Conservation (phyloP, 2,797 vertebrate species). For the Anableps anableps region DNA sequence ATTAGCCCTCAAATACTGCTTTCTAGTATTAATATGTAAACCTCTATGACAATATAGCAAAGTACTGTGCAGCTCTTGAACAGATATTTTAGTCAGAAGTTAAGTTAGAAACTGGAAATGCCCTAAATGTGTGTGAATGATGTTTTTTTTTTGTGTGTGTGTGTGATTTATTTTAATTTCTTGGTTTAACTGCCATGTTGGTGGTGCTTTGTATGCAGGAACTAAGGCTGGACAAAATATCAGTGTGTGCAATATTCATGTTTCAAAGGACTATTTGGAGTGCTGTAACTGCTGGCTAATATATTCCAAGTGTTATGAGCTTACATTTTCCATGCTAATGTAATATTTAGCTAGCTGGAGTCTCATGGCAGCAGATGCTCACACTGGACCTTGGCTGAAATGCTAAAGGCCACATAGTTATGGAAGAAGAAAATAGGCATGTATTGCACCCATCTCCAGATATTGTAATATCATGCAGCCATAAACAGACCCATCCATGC, state of each 20-base stretch:
- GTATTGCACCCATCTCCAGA: not conserved
- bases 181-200: not conserved
- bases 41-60: not conserved
- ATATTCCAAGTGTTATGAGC: not conserved
- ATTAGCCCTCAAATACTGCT: not conserved
- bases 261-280: not conserved
- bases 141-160: not conserved
- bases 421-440: not conserved
- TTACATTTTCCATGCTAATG: not conserved
- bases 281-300: not conserved
- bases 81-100: not conserved
- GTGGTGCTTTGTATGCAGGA: not conserved
- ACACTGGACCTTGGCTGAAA: not conserved
- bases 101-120: not conserved
- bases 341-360: not conserved
- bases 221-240: not conserved
- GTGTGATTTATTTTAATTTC: not conserved
- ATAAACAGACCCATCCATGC: too few relatives aligned
- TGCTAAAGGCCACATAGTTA: not conserved
- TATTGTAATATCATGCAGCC: not conserved
- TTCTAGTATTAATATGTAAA: not conserved
- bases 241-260: not conserved
- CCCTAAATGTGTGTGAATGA: not conserved
- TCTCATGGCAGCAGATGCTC: not conserved
- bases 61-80: not conserved